Evolutionary conservation across 2,113 vertebrate species (phyloP), one percentile per base, ranked within the genome.

Genomic region (Otocyon megalotis): DNA sequence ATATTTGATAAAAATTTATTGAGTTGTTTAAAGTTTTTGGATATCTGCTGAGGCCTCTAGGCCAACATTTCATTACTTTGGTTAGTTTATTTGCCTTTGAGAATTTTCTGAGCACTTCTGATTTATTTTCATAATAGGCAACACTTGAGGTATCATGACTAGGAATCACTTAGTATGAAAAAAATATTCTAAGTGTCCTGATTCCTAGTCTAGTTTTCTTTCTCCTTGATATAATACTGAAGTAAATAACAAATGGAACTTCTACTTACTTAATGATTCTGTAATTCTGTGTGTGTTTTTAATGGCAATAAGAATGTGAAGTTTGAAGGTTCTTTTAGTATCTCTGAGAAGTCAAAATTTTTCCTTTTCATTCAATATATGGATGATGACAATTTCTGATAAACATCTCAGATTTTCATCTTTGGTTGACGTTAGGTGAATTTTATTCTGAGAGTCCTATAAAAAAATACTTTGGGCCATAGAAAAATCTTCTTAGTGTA

Each of bases 81-180:
- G 50, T 76, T 10, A 62, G 72, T 85, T 88, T 71, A 63, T 91
- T 84, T 94, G 54, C 30, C 77, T 94, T 97, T 94, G 56, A 94
- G 84, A 88, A n/a, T 88, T 88, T 92, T 96, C 20, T 76, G 53
- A 56, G 35, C 32, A 54, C 56, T 95, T 97, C 80, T 90, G 72
- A 90, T 88, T 79, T 82, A 43, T 72, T 83, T 88, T 92, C 71
- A 24, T 88, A 71, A 94, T 54, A 87, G 35, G 28, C 19, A 87
- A 63, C 28, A 87, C 58, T 93, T 37, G 28, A 54, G 53, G 2
- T 79, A 2, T 90, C 35, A 43, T 71, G 32, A 88, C 50, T 26
- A 53, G 24, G 8, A 85, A 35, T 65, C 56, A 62, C 20, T 88
- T 83, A 79, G 16, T 81, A 62, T 83, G 65, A 71, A 91, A 91